Evolutionary conservation across 2,113 vertebrate species (phyloP), one percentile per base, ranked within the genome.

Genomic region (Tricholaema leucomelas): DNA sequence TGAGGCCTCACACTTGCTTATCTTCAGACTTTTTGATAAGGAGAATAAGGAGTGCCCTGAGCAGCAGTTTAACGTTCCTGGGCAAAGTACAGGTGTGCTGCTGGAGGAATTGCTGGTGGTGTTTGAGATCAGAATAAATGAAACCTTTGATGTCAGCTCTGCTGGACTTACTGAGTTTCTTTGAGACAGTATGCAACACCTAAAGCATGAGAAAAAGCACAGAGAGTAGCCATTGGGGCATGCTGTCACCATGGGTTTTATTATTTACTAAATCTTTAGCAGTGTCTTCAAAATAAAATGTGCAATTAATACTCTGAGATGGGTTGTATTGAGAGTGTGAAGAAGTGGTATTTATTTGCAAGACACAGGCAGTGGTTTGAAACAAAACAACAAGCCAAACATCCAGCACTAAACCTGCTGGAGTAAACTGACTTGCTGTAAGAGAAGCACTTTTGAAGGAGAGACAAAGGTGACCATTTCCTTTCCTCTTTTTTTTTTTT

Each of bases 41-140:
- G 35, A 81, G 79, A 95, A 60, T 65, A 94, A 91, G 90, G 93
- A 92, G 93, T 96, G 90, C 71, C 65, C 18, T 31, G 61, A 63
- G 82, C 91, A 88, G 60, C 80, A 88, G 88, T 92, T 96, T 94
- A 95, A 93, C 85, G 74, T 94, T 95, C 88, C 86, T 95, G 87
- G 93, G 85, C 91, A 96, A 96, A 95, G 94, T 96, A 91, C 96
- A 95, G 72, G 54, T 91, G 55, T 65, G 61, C 87, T 95, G 66
- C 42, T 92, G 42, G 31, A 90, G 50, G 86, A 91, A 84, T 66
- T 80, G 73, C 55, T 92, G 78, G 89, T 1, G 0, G 44, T 82
- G 65, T 88, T 93, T 79, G 46, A 79, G 88, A 55, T 87, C 61
- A 55, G 85, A 93, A 77, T 87, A 71, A 93, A 89, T 35, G 61